phyloP scores from a whole-genome alignment of 1,140 invertebrate genomes.

The Drosophila pandora region DNA sequence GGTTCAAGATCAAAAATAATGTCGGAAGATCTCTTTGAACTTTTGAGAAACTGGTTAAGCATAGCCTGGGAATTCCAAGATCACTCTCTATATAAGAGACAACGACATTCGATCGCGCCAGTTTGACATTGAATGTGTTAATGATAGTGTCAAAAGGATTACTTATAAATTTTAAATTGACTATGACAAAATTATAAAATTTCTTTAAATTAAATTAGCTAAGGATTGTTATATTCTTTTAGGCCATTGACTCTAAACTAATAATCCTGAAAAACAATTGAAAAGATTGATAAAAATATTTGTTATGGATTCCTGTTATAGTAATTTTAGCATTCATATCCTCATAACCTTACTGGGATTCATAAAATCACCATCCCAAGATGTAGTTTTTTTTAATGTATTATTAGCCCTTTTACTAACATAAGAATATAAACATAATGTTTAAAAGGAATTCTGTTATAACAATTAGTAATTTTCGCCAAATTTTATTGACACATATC shows the following conservation, averaged over 20 bases:
- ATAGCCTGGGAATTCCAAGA: conserved; percentile 30
- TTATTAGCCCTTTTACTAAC: too few relatives aligned
- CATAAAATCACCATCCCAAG: neutral
- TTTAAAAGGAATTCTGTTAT: too few relatives aligned
- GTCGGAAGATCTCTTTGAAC: conserved; percentile 56
- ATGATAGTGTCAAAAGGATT: neutral
- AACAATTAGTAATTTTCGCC: too few relatives aligned
- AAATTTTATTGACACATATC: too few relatives aligned
- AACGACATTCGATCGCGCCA: conserved; percentile 4
- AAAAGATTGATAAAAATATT: too few relatives aligned
- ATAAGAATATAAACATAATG: too few relatives aligned
- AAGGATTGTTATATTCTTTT: too few relatives aligned
- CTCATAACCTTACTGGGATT: too few relatives aligned
- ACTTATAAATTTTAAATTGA: neutral
- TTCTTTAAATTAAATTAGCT: too few relatives aligned
- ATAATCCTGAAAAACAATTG: too few relatives aligned
- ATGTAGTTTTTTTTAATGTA: neutral
- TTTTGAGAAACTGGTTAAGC: conserved; percentile 24
- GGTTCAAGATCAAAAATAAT: conserved; percentile 34
- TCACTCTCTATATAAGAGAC: conserved; percentile 15
- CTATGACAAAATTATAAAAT: neutral
- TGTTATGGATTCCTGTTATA: neutral
- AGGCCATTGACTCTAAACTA: too few relatives aligned
- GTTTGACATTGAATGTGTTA: conserved; percentile 1
- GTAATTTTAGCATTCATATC: too few relatives aligned